A percentile compares a stretch with the other conserved stretches of the same genome.
Conservation (phyloP, 2,797 vertebrate genomes). For the Malacoctenus gilli region DNA sequence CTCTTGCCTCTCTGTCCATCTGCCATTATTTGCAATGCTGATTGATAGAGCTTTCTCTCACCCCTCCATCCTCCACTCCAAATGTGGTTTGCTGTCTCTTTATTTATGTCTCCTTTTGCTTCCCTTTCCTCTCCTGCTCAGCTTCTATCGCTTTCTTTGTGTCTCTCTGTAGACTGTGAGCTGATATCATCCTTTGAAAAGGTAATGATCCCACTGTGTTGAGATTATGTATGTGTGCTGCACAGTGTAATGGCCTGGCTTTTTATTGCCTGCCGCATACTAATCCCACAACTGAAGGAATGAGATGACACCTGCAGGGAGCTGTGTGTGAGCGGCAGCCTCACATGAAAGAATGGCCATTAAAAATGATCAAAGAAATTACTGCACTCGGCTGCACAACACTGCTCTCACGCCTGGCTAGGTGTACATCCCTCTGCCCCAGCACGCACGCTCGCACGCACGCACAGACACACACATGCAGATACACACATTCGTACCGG, state of each 20-base stretch:
- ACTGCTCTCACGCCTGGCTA: conserved; percentile 75
- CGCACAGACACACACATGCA: no score
- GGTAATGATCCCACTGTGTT: conserved; percentile 84
- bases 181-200: conserved; percentile 84
- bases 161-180: conserved; percentile 74
- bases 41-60: conserved; percentile 60
- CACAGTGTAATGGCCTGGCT: conserved; percentile 80
- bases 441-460: conserved; percentile 48
- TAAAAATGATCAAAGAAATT: conserved; percentile 85
- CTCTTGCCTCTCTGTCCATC: conserved; percentile 38
- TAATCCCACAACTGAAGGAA: conserved; percentile 81
- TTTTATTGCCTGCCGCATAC: conserved; percentile 84
- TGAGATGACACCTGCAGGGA: conserved; percentile 84
- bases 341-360: conserved; percentile 82
- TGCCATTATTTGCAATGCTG: conserved; percentile 65
- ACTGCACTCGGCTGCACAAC: conserved; percentile 81
- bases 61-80: conserved; percentile 36
- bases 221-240: conserved; percentile 83
- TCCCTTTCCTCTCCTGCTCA: conserved; percentile 56
- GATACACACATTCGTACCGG: conserved; percentile 44
- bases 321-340: conserved; percentile 75
- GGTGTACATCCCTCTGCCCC: conserved; percentile 71
- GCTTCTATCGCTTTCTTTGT: conserved; percentile 65
- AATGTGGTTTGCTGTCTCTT: conserved; percentile 56
- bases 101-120: conserved; percentile 63